phyloP scores from a whole-genome alignment of 2,888 invertebrate species.

The Andricus curvator region DNA sequence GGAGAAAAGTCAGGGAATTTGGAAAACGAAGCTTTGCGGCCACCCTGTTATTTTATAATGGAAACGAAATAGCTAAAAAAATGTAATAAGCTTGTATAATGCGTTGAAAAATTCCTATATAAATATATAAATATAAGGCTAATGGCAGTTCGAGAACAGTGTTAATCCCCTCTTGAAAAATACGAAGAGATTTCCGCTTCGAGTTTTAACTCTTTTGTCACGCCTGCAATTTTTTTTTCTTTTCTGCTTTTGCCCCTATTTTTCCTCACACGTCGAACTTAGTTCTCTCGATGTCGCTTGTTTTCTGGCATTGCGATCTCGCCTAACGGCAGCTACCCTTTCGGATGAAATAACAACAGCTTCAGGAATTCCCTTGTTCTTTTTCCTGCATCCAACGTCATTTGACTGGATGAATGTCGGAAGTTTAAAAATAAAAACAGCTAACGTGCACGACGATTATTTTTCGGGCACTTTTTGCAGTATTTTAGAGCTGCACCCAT shows the following conservation, averaged over 20 bases:
- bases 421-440: constrained; percentile 1
- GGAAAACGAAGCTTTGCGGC: too few relatives aligned
- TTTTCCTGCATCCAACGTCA: background rate
- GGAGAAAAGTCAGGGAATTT: too few relatives aligned
- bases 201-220: constrained; percentile 65
- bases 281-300: constrained; percentile 10
- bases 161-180: background rate
- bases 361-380: constrained; percentile 2
- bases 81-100: background rate
- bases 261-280: constrained; percentile 38
- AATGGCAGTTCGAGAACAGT: background rate
- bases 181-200: constrained; percentile 61
- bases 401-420: constrained; percentile 2
- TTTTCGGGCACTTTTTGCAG: background rate
- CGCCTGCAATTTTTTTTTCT: constrained; percentile 57
- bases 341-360: constrained; percentile 7
- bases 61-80: too few relatives aligned
- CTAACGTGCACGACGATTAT: background rate
- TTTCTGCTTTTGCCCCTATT: constrained; percentile 49
- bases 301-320: background rate
- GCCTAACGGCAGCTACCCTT: background rate
- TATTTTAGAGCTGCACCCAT: background rate
- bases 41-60: too few relatives aligned
- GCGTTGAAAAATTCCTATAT: background rate
- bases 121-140: background rate